Evolutionary conservation across 2,888 invertebrate genomes (phyloP), one percentile per base, ranked within the genome.

Genomic region (Tinea semifulvella): DNA sequence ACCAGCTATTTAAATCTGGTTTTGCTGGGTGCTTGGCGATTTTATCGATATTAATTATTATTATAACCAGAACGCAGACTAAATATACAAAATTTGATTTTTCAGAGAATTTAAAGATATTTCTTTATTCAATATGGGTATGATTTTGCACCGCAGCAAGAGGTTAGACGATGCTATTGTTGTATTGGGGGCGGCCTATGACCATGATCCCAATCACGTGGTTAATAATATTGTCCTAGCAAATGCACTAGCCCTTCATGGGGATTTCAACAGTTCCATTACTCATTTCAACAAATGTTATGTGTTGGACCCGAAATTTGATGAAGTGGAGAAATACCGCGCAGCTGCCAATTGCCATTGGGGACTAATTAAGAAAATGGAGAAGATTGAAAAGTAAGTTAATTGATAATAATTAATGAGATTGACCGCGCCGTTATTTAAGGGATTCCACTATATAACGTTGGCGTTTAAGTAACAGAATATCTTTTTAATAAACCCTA

Each of bases 191-290:
- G 87, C 89, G 11, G 90, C 92, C 0, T 81, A 90, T 8, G 90
- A 91, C 57, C 87, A 91, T 54, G 85, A 87, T 35, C 86, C 87
- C 0, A 70, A 77, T 13, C 82, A 83, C 53, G 71, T 85, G 2
- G 68, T 82, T 35, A 85, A 84, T 50, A 87, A 89, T 62, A 86
- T 90, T 54, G 85, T 88, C 2, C 70, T 92, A 10, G 92, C 87
- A 5, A 89, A 90, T 61, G 86, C 90, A 13, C 90, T 89, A 63
- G 89, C 90, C 1, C 83, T 88, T 8, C 53, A 85, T 19, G 86
- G 86, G 1, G 89, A 91, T 49, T 91, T 86, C 58, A 90, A 91
- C 54, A 86, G 82, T 55, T 90, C 91, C 0, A 67, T 89, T 46
- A 63, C 57, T 47, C 71, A 76, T 53, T 66, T 61, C 61, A 87